Evolutionary conservation across 2,113 vertebrate species (phyloP).

Genomic region (human (Homo sapiens)): GRCh38 chr1:176863001-176863500

Average conservation of each 20-base stretch:
- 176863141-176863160: not conserved
- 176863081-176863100: not conserved
- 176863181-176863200: not conserved
- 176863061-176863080: fast-evolving
- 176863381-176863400: not conserved
- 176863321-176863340: not conserved
- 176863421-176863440: not conserved
- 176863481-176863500: not conserved
- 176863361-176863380: fast-evolving
- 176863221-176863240: not conserved
- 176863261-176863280: not conserved
- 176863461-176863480: not conserved
- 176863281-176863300: not conserved
- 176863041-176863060: not conserved
- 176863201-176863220: not conserved
- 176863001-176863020: not conserved
- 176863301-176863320: not conserved
- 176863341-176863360: not conserved
- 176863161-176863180: not conserved
- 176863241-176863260: not conserved
- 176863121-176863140: not conserved
- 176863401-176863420: not conserved
- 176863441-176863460: not conserved
- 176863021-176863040: not conserved
- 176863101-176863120: not conserved